Base-by-base conservation (phyloP, 2,797 vertebrate genomes). In the Emydoidea blandingii region DNA sequence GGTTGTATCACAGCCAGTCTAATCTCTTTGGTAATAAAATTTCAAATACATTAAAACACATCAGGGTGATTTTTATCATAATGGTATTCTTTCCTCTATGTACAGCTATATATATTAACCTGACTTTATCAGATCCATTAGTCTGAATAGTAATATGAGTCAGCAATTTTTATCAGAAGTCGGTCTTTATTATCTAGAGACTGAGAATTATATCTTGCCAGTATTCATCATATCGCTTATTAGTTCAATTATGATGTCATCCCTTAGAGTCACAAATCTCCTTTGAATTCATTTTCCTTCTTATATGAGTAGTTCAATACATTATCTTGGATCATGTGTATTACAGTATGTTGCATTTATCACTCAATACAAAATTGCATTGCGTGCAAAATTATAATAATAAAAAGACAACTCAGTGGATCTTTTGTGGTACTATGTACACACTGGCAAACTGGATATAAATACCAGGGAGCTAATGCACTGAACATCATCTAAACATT, bases 81-180 rank as follows among this genome's bases (percentile, higher is more conserved):
- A 44, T 91, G 18, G 15, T 47, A 88, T 79, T 79, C 18, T 50
- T 93, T 86, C 56, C 4, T 79, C 41, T 93, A 81, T 6, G 1
- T 82, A n/a, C 86, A 83, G 74, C 62, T 57, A 85, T 87, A 95
- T 76, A 81, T 68, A 87, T 47, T 86, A 79, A 65, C 74, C 19
- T 68, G 2, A 10, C 54, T 96, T 95, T 89, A 87, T 94, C 79
- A 92, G 80, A 95, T 49, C 34, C 6, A 76, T 93, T 93, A 90
- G 31, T 95, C 96, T 96, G 72, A 94, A 96, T 21, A 54, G 88
- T 92, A 97, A 91, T 92, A 91, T 16, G 54, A 95, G 89, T 94
- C 79, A 94, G 57, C 79, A 85, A 12, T 52, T 94, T 92, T 91
- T 93, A 92, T 65, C 74, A 94, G 25, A 92, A 74, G 25, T 91